Conservation (phyloP, 2,888 invertebrate species). For the Nyleta sp. region DNA sequence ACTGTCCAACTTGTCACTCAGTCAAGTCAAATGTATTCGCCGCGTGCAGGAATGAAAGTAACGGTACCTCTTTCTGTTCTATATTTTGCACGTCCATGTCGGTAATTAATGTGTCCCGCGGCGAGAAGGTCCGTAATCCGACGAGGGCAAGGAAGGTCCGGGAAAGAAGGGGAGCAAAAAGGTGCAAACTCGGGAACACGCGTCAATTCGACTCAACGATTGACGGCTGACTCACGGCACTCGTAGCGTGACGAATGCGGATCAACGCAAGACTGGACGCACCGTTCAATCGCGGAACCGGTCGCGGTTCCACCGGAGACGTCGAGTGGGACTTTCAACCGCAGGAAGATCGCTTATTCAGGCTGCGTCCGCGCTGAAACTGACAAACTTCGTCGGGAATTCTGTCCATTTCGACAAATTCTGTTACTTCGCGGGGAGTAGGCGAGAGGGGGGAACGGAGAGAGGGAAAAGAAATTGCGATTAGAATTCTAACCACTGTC, state of each 20-base stretch:
- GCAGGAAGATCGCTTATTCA: constrained; percentile 27
- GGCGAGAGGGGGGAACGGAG: too few species aligned
- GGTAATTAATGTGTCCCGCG: too few species aligned
- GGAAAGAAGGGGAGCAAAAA: too few species aligned
- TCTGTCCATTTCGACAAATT: too few species aligned
- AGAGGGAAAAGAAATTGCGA: too few species aligned
- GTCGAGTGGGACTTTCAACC: constrained; percentile 28
- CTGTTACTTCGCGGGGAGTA: too few species aligned
- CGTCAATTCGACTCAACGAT: neutral
- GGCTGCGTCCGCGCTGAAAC: constrained; percentile 23
- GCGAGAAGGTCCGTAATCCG: neutral
- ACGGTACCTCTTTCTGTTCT: neutral
- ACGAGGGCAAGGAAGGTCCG: neutral
- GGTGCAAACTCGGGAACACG: neutral
- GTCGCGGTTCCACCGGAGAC: constrained; percentile 13
- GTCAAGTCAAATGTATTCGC: neutral
- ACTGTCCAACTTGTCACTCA: too few species aligned
- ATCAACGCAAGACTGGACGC: constrained; percentile 31
- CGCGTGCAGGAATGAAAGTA: too few species aligned
- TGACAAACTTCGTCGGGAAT: too few species aligned
- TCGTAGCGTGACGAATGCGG: constrained; percentile 20
- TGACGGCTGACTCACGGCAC: constrained; percentile 7
- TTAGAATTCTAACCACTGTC: too few species aligned
- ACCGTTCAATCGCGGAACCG: constrained; percentile 15
- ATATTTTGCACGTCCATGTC: neutral